Percentiles rank a stretch among this genome's conserved stretches.
These are phyloP conservation scores for Oreochromis aureus DNA, from an alignment of 2,113 vertebrate species.

Conservation along the genomic window DNA sequence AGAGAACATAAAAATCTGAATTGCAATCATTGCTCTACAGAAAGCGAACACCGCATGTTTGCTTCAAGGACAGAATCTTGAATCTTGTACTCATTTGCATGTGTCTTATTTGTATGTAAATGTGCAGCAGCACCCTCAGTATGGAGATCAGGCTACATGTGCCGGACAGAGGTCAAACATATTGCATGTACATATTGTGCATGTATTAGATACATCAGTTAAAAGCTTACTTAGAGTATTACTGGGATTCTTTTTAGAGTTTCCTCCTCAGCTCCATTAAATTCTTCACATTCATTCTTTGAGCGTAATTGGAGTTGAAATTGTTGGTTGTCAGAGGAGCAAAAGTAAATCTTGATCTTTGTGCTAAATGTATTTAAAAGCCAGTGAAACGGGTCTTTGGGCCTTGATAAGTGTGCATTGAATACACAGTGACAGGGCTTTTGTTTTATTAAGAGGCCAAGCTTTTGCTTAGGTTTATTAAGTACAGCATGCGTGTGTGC, in stretches of 20 bases:
- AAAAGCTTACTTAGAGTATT: not conserved
- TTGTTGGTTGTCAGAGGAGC: not conserved
- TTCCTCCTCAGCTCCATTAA: not conserved
- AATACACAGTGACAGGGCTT: conserved; percentile 22
- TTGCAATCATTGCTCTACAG: not conserved
- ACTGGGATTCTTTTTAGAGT: not conserved
- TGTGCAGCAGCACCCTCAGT: not conserved
- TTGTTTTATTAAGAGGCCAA: conserved; percentile 5
- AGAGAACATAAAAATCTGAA: not conserved
- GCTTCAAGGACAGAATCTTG: not conserved
- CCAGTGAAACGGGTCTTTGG: not conserved
- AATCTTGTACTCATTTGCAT: not conserved
- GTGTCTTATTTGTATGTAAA: conserved; percentile 11
- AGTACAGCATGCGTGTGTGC: not conserved
- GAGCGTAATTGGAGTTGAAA: not conserved
- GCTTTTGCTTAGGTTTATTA: not conserved
- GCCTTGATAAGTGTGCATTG: not conserved
- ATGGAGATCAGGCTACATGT: not conserved
- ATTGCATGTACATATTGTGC: not conserved
- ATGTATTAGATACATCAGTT: not conserved
- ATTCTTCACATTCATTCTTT: not conserved
- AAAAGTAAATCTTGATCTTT: not conserved
- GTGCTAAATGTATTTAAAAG: conserved; percentile 1
- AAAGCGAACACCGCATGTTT: not conserved
- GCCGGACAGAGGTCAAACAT: not conserved